phyloP scores from a whole-genome alignment of 30 jellyfish, hydroid and myxozoan species.

The Mastigias papua region DNA sequence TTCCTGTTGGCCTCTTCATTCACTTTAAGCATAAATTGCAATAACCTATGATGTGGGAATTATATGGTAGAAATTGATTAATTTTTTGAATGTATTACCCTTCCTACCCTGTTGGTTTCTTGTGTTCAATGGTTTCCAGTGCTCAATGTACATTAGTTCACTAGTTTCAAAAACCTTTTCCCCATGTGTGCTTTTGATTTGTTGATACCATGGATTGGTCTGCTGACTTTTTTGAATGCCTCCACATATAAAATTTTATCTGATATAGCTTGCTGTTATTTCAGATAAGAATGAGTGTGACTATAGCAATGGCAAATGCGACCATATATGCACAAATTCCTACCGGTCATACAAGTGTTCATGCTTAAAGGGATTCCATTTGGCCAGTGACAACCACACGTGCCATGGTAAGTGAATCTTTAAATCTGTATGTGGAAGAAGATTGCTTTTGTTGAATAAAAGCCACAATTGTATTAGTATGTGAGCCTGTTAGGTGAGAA shows the following conservation, averaged over 20 bases:
- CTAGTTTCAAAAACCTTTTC: no score
- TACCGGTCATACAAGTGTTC: slow-evolving; percentile 66
- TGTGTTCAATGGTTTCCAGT: no score
- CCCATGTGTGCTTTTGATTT: no score
- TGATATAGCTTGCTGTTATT: background rate
- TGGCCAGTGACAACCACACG: slow-evolving; percentile 39
- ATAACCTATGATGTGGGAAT: no score
- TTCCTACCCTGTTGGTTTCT: no score
- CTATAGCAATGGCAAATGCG: slow-evolving; percentile 63
- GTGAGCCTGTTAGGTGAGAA: no score
- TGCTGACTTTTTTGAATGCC: background rate
- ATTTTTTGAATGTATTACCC: no score
- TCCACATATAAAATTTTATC: background rate
- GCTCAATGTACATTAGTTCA: no score
- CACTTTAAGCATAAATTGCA: no score
- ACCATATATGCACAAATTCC: slow-evolving; percentile 54
- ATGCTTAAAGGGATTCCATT: slow-evolving; percentile 51
- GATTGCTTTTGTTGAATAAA: no score
- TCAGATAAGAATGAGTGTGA: slow-evolving; percentile 74
- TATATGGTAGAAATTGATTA: no score
- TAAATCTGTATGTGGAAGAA: background rate
- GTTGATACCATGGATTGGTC: background rate
- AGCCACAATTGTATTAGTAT: background rate
- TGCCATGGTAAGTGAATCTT: slow-evolving; percentile 45
- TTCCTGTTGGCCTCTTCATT: no score